Percentiles rank a stretch among this genome's conserved stretches.
Conservation (phyloP, 1,140 invertebrate genomes). For the Drosophila nasuta region DNA sequence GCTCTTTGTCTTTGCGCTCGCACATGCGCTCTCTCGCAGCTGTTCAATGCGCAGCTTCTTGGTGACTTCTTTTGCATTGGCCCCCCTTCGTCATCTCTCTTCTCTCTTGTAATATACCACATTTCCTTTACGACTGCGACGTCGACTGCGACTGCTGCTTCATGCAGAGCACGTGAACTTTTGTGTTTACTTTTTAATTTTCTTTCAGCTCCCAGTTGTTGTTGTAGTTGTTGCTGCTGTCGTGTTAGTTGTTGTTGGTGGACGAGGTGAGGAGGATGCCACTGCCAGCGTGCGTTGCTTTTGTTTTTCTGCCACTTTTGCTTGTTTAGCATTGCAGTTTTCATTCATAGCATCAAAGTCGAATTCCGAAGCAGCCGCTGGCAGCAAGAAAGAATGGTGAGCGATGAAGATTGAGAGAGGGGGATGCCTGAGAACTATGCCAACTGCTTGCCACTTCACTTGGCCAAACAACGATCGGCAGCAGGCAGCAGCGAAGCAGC, state of each 20-base stretch:
- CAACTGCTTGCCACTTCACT: slow-evolving; percentile 54
- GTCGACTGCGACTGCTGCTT: slow-evolving; percentile 22
- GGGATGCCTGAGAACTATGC: slow-evolving; percentile 37
- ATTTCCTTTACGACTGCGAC: not conserved
- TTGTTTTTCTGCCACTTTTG: slow-evolving; percentile 30
- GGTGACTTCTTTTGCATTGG: slow-evolving; percentile 18
- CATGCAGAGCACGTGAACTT: slow-evolving; percentile 76
- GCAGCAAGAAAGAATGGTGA: not conserved
- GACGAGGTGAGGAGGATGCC: slow-evolving; percentile 31
- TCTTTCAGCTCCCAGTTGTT: slow-evolving; percentile 54
- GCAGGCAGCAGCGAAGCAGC: slow-evolving; percentile 1
- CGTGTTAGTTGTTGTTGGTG: slow-evolving; percentile 21
- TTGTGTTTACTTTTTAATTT: slow-evolving; percentile 82
- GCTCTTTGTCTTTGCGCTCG: slow-evolving; percentile 33
- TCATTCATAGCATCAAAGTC: slow-evolving; percentile 64
- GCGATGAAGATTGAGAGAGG: not conserved
- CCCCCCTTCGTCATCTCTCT: not conserved
- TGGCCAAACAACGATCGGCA: slow-evolving; percentile 54
- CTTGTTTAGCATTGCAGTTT: slow-evolving; percentile 60
- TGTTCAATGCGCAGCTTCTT: slow-evolving; percentile 52
- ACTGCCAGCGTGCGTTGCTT: slow-evolving; percentile 11
- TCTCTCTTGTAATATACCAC: not conserved
- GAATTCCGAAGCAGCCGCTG: slow-evolving; percentile 7
- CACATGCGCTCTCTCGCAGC: slow-evolving; percentile 40
- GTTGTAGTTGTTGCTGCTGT: slow-evolving; percentile 46